Evolutionary conservation across 2,888 invertebrate species (phyloP).

Genomic region (Athalia circularis): DNA sequence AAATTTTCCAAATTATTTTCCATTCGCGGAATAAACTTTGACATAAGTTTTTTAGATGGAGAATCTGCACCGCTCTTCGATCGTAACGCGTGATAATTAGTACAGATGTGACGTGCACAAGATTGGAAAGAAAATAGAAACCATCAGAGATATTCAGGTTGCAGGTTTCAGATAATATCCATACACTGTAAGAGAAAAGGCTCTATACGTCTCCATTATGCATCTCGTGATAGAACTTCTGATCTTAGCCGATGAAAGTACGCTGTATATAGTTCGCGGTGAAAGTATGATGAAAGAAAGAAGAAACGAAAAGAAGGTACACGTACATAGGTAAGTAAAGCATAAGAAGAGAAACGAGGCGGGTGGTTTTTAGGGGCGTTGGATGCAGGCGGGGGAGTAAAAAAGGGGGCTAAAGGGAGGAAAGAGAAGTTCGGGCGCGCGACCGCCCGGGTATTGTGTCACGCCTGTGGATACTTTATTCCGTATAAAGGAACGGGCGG

Average conservation of each 20-base stretch:
- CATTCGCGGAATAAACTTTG: too few relatives aligned
- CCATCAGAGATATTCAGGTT: too few relatives aligned
- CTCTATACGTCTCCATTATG: not conserved
- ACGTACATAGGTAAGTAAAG: constrained; percentile 45
- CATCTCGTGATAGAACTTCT: constrained; percentile 42
- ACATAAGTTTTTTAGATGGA: too few relatives aligned
- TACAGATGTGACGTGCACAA: too few relatives aligned
- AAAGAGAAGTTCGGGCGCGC: constrained; percentile 56
- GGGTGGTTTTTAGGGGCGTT: constrained; percentile 25
- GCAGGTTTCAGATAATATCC: too few relatives aligned
- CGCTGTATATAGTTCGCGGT: not conserved
- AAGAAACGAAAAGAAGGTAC: constrained; percentile 38
- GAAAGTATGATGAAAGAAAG: constrained; percentile 44
- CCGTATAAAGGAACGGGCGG: constrained; percentile 70
- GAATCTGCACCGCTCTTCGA: too few relatives aligned
- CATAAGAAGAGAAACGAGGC: constrained; percentile 43
- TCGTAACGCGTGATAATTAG: too few relatives aligned
- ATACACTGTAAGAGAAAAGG: too few relatives aligned
- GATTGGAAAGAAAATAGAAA: too few relatives aligned
- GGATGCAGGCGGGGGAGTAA: constrained; percentile 2
- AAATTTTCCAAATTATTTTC: too few relatives aligned
- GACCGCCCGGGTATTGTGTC: constrained; percentile 70
- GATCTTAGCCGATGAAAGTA: constrained; percentile 50
- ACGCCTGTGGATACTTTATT: constrained; percentile 72
- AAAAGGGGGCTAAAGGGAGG: constrained; percentile 50